Conservation (phyloP, 2,797 vertebrate genomes). For the Neosalanx taihuensis region DNA sequence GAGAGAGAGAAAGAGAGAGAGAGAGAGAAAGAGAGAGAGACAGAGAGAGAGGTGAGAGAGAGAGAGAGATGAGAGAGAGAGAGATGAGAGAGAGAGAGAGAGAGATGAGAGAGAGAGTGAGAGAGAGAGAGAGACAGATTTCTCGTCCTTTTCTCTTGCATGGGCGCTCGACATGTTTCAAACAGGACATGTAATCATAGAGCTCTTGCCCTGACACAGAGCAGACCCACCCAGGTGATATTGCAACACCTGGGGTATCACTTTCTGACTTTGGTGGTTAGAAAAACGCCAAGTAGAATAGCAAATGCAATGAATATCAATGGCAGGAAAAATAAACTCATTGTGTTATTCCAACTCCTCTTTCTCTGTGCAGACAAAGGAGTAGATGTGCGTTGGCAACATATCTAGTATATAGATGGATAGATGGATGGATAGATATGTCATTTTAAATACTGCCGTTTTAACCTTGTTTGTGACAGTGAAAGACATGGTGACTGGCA, state of each 20-base stretch:
- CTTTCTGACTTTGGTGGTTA: not conserved
- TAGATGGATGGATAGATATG: too few relatives aligned
- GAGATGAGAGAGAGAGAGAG: constrained; percentile 7
- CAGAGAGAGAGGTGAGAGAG: constrained; percentile 10
- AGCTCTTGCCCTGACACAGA: constrained; percentile 2
- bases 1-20: constrained; percentile 16
- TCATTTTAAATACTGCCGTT: not conserved
- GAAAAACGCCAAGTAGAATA: not conserved
- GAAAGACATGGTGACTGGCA: constrained; percentile 30
- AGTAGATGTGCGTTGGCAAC: not conserved
- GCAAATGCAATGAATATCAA: constrained; percentile 13
- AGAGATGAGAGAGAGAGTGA: constrained; percentile 14
- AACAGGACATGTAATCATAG: constrained; percentile 57
- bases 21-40: constrained; percentile 13
- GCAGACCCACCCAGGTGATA: not conserved
- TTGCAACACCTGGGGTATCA: not conserved
- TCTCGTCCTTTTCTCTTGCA: constrained; percentile 56
- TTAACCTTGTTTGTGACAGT: constrained; percentile 3
- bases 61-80: not conserved
- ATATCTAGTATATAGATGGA: too few relatives aligned
- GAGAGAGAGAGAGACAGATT: constrained; percentile 32
- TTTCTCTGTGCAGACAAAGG: constrained; percentile 38
- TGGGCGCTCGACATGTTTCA: constrained; percentile 56
- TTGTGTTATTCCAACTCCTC: constrained; percentile 27
- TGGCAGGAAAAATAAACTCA: constrained; percentile 20